Conservation (phyloP, 2,888 invertebrate genomes). For the Eupithecia subumbrata region DNA sequence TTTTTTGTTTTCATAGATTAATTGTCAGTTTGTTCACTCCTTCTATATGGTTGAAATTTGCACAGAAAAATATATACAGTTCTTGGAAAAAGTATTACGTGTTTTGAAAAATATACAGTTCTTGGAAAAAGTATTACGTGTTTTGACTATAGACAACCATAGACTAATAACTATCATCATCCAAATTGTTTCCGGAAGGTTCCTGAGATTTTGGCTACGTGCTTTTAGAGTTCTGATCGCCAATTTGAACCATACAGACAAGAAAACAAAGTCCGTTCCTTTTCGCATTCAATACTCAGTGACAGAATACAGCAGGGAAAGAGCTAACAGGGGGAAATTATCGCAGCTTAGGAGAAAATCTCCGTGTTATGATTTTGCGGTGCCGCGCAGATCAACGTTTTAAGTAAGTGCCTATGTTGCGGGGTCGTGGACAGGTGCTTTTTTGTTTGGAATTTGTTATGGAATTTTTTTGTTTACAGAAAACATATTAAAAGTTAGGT, state of each 20-base stretch:
- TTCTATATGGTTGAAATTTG: too few relatives aligned
- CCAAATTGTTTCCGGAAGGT: neutral
- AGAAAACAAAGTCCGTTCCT: neutral
- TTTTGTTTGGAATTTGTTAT: slow-evolving; percentile 42
- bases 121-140: too few relatives aligned
- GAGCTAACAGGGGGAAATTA: slow-evolving; percentile 55
- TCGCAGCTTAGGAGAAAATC: slow-evolving; percentile 78
- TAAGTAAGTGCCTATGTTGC: slow-evolving; percentile 60
- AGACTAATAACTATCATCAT: too few relatives aligned
- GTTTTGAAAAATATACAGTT: too few relatives aligned
- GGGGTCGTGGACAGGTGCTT: slow-evolving; percentile 60
- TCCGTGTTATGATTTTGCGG: slow-evolving; percentile 76
- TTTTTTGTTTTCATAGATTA: too few relatives aligned
- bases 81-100: too few relatives aligned
- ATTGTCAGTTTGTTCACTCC: too few relatives aligned
- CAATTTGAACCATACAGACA: neutral
- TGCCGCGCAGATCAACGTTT: slow-evolving; percentile 48
- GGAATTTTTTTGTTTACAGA: slow-evolving; percentile 16
- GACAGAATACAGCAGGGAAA: neutral
- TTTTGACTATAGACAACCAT: too few relatives aligned
- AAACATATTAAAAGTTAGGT: neutral
- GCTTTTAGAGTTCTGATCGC: neutral
- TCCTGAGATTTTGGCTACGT: neutral
- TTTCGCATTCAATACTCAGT: neutral
- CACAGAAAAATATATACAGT: too few relatives aligned